A percentile compares a stretch with the other conserved stretches of the same genome.
These are phyloP conservation scores for Hydrozoanthus tunicans DNA, from an alignment of 64 coral and sea anemone species.

Conservation along the genomic window DNA sequence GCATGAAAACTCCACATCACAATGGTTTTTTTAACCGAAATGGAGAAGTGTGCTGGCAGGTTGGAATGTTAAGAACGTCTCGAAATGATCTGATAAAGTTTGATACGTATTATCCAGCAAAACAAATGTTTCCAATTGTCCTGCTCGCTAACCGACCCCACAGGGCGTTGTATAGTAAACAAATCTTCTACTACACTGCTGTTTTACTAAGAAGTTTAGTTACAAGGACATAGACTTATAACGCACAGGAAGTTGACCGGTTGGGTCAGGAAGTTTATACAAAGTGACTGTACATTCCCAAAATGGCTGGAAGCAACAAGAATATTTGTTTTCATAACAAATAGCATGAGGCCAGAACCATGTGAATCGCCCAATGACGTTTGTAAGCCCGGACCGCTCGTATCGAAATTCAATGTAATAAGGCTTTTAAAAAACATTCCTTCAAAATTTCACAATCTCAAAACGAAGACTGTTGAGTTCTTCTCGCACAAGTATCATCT, in stretches of 20 bases:
- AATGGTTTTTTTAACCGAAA: neutral
- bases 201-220: slow-evolving; percentile 4
- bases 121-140: neutral
- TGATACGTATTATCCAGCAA: neutral
- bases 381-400: neutral
- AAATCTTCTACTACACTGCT: neutral
- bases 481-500: neutral
- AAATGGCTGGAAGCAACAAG: slow-evolving; percentile 32
- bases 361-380: neutral
- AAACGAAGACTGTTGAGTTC: neutral
- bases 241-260: slow-evolving; percentile 18
- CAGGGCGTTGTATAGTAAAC: slow-evolving; percentile 18
- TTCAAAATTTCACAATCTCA: slow-evolving; percentile 13
- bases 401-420: neutral
- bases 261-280: slow-evolving; percentile 44
- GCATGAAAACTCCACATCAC: neutral
- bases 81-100: slow-evolving; percentile 28
- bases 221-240: slow-evolving; percentile 2
- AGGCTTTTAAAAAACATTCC: neutral
- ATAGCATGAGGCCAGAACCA: neutral
- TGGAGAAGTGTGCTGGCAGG: neutral
- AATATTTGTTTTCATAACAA: slow-evolving; percentile 54
- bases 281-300: slow-evolving; percentile 1
- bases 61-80: neutral
- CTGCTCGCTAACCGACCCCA: slow-evolving; percentile 13